Evolutionary conservation across 2,113 vertebrate species (phyloP), one percentile per base, ranked within the genome.

Genomic region (Poecilia latipinna): DNA sequence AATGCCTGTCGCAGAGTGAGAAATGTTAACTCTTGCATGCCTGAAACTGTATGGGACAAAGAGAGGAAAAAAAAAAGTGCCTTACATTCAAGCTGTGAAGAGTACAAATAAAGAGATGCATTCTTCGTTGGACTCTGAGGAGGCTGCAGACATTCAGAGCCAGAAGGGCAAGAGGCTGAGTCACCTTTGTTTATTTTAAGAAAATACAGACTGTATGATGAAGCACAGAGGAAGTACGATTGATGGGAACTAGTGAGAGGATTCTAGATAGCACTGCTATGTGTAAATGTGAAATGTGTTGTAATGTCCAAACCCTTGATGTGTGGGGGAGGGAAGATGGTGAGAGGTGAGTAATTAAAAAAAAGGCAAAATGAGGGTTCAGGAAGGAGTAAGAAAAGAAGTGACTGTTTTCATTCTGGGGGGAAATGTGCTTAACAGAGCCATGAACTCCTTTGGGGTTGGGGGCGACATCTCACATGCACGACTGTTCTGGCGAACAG

Each of bases 1-100:
- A 80, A 75, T 85, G 86, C 80, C 75, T 91, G 89, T 90, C 88
- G 88, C 89, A 88, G 86, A 69, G 85, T 78, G 48, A 74, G 75
- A 91, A 85, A 82, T 29, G 71, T 92, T 93, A 91, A 93, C 92
- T 92, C 91, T 90, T 91, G 78, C 87, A 69, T 79, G 85, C 77
- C 88, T 86, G 8, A 80, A 78, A 87, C 67, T 75, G 78, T 67
- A 77, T 12, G 13, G 85, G 84, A 90, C 89, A 92, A 89, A 90
- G 90, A 83, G 61, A 48, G 70, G 65, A 68, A 61, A 70, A 11
- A 11, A 4, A 71, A 62, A 69, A 61, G 71, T n/a, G 8, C 69
- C 65, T 69, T 28, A 42, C 29, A 75, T 70, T 64, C 69, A 78
- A 79, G 66, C 57, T 4, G 80, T 54, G 67, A 72, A 77, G 68